A percentile compares a stretch with the other conserved stretches of the same genome.
phyloP scores from a whole-genome alignment of 1,140 invertebrate genomes.

The Scaptomyza pallida region DNA sequence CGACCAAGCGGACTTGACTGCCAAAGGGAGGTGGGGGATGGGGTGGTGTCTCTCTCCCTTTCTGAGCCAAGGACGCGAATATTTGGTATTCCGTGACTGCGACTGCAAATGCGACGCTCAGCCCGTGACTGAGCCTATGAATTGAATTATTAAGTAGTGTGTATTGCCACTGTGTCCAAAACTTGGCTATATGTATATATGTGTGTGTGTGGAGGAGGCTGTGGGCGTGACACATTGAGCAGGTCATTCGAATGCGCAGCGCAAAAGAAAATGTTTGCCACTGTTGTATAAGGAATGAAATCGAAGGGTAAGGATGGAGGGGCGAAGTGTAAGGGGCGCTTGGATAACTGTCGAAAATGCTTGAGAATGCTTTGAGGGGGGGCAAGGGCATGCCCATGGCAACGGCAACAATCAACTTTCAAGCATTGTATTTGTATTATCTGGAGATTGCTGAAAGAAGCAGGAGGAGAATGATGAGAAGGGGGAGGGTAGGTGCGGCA shows the following conservation, averaged over 20 bases:
- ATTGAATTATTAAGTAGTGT: constrained; percentile 78
- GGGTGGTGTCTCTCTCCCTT: too few relatives aligned
- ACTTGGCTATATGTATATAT: constrained; percentile 11
- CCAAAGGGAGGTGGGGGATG: too few relatives aligned
- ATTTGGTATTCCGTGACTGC: constrained; percentile 72
- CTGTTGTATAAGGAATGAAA: not conserved
- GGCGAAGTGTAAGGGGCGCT: not conserved
- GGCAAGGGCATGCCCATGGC: too few relatives aligned
- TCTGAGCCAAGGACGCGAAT: constrained; percentile 23
- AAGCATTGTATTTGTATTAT: constrained; percentile 23
- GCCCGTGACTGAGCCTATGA: constrained; percentile 74
- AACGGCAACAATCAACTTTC: not conserved
- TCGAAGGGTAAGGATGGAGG: not conserved
- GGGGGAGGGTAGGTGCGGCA: not conserved
- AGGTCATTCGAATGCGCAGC: constrained; percentile 78
- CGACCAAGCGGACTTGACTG: not conserved
- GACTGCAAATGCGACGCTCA: constrained; percentile 51
- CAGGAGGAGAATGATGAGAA: not conserved
- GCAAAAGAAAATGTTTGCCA: constrained; percentile 53
- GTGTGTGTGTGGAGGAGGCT: constrained; percentile 18
- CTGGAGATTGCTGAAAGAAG: not conserved
- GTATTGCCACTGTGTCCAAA: constrained; percentile 4
- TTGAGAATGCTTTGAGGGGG: too few relatives aligned
- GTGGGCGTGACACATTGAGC: constrained; percentile 48
- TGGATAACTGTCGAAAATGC: not conserved